A percentile compares a stretch with the other conserved stretches of the same genome.
Conservation (phyloP, 2,797 vertebrate genomes). For the Sebastes hopkinsi region DNA sequence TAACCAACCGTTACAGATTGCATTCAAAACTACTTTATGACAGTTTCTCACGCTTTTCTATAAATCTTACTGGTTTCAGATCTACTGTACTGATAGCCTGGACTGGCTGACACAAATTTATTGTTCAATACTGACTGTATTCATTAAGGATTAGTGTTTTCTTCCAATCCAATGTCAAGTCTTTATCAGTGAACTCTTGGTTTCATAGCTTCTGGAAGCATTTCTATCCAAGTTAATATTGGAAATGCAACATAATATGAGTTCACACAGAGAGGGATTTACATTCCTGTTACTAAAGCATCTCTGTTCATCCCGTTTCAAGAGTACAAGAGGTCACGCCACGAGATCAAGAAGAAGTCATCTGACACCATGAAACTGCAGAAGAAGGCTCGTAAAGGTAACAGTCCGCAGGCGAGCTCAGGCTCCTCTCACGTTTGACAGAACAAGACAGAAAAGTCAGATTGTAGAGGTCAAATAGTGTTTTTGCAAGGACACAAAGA, state of each 20-base stretch:
- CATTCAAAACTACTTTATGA: neutral
- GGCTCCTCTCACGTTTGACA: neutral
- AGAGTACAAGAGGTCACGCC: slow-evolving; percentile 98
- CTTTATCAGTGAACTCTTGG: neutral
- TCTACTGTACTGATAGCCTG: neutral
- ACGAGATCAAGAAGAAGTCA: slow-evolving; percentile 99
- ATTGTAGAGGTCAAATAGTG: neutral
- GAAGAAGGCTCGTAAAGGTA: slow-evolving; percentile 98
- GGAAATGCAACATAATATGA: neutral
- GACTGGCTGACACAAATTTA: neutral
- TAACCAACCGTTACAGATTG: neutral
- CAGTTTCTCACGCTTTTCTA: neutral
- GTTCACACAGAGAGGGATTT: slow-evolving; percentile 2
- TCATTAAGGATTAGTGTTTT: neutral
- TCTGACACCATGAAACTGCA: slow-evolving; percentile 97
- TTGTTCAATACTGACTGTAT: neutral
- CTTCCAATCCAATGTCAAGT: neutral
- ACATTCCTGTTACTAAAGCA: slow-evolving; percentile 35
- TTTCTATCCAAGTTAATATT: neutral
- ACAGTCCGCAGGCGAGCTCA: neutral
- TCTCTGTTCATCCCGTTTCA: slow-evolving; percentile 28
- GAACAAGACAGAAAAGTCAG: neutral
- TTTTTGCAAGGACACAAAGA: neutral
- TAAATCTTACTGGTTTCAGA: neutral
- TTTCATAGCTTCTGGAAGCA: neutral